A percentile compares a stretch with the other conserved stretches of the same genome.
phyloP scores from a whole-genome alignment of 2,888 invertebrate genomes.

The Himalopsyche tibetana region DNA sequence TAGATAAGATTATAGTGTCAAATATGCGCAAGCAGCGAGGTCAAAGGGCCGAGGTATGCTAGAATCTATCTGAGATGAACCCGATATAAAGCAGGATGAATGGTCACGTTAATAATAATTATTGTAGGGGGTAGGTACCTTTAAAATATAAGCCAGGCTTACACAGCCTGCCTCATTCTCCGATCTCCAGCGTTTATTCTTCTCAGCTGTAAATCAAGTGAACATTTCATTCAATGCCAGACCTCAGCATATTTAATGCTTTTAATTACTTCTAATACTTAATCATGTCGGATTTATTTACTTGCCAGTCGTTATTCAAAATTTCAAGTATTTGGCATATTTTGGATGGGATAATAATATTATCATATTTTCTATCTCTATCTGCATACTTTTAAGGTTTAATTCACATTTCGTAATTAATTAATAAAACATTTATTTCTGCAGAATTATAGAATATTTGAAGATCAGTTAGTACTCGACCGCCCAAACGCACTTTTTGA shows the following conservation, averaged over 20 bases:
- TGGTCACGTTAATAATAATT: slow-evolving; percentile 24
- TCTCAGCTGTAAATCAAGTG: slow-evolving; percentile 17
- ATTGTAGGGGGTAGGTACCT: slow-evolving; percentile 24
- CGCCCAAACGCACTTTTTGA: no score
- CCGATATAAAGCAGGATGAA: slow-evolving; percentile 24
- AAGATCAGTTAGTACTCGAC: no score
- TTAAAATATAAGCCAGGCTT: slow-evolving; percentile 24
- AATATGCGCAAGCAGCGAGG: background rate
- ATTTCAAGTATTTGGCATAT: background rate
- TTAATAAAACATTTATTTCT: no score
- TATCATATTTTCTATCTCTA: background rate
- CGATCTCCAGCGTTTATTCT: slow-evolving; percentile 24
- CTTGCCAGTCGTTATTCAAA: background rate
- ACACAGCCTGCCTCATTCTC: slow-evolving; percentile 7
- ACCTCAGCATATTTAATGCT: slow-evolving; percentile 19
- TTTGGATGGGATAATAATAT: background rate
- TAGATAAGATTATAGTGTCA: no score
- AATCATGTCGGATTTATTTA: slow-evolving; percentile 24
- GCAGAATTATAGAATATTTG: no score
- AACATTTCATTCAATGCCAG: slow-evolving; percentile 24
- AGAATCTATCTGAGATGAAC: slow-evolving; percentile 4
- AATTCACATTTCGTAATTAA: no score
- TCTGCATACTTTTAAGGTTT: background rate
- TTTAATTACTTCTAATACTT: slow-evolving; percentile 17
- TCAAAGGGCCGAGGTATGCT: background rate